Conservation (phyloP, 1,140 invertebrate genomes). For the Drosophila auraria region DNA sequence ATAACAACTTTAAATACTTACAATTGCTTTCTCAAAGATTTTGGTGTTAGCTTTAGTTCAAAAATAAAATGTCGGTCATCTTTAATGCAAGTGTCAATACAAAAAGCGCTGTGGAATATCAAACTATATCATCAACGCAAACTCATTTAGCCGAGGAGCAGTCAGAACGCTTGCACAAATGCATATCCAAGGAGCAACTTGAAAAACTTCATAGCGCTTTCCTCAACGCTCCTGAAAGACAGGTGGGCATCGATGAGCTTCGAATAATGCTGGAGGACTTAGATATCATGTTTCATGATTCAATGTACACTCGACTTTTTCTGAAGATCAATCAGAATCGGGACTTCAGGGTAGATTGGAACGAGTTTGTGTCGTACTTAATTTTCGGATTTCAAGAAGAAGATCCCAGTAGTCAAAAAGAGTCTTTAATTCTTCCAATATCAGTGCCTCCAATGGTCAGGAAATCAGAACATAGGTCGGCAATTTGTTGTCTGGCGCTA, state of each 20-base stretch:
- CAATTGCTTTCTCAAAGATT: too few relatives aligned
- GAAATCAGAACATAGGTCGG: slow-evolving; percentile 88
- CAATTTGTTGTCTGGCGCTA: slow-evolving; percentile 86
- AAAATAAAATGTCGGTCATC: slow-evolving; percentile 35
- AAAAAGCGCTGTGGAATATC: slow-evolving; percentile 54
- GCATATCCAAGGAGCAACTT: slow-evolving; percentile 53
- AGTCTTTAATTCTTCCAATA: slow-evolving; percentile 87
- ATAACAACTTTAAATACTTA: too few relatives aligned
- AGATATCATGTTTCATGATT: slow-evolving; percentile 60
- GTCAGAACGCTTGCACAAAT: slow-evolving; percentile 69
- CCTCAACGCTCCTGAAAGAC: slow-evolving; percentile 7
- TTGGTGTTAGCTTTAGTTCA: too few relatives aligned
- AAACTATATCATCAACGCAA: slow-evolving; percentile 64
- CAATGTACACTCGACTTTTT: slow-evolving; percentile 68
- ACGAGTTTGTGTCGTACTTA: slow-evolving; percentile 89
- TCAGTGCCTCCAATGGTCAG: slow-evolving; percentile 86
- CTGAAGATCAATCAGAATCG: slow-evolving; percentile 86
- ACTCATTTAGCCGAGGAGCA: slow-evolving; percentile 34
- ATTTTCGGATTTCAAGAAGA: slow-evolving; percentile 88
- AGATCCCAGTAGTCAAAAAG: slow-evolving; percentile 86
- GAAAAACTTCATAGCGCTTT: slow-evolving; percentile 54
- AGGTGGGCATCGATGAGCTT: slow-evolving; percentile 47
- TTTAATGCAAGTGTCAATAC: slow-evolving; percentile 40
- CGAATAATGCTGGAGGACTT: slow-evolving; percentile 42
- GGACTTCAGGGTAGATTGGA: slow-evolving; percentile 88